A percentile compares a stretch with the other conserved stretches of the same genome.
These are phyloP conservation scores for Orius laevigatus DNA, from an alignment of 1,140 invertebrate species.

Conservation along the genomic window DNA sequence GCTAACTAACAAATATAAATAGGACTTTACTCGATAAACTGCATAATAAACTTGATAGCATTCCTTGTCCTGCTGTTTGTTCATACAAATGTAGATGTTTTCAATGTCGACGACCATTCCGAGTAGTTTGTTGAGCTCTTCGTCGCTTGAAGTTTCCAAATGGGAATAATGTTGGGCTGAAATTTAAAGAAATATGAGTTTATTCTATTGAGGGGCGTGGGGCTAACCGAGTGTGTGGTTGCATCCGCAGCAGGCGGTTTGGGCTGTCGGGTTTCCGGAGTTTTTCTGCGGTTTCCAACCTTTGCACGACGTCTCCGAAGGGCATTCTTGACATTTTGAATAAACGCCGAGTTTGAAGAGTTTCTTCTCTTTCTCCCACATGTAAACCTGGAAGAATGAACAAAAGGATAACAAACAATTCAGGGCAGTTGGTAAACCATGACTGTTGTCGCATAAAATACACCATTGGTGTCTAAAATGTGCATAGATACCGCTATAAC, in stretches of 20 bases:
- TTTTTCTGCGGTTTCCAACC: conserved; percentile 57
- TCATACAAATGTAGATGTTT: conserved; percentile 82
- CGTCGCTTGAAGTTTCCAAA: conserved; percentile 48
- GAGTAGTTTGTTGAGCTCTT: conserved; percentile 66
- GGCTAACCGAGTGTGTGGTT: conserved; percentile 53
- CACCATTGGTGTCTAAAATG: too few species aligned
- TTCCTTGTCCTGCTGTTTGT: conserved; percentile 73
- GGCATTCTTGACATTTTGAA: conserved; percentile 70
- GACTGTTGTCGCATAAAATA: too few species aligned
- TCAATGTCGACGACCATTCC: conserved; percentile 85
- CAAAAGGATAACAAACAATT: too few species aligned
- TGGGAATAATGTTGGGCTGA: conserved; percentile 66
- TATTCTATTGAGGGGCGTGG: not conserved
- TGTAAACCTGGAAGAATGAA: conserved; percentile 38
- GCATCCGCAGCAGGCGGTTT: conserved; percentile 62
- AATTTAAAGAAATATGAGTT: conserved; percentile 17
- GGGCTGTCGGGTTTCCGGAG: conserved; percentile 33
- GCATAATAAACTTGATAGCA: conserved; percentile 72
- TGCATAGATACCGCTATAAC: too few species aligned
- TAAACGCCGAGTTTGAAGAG: conserved; percentile 78
- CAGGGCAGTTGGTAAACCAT: too few species aligned
- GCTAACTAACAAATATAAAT: too few species aligned
- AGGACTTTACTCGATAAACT: too few species aligned
- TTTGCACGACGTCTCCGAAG: conserved; percentile 57
- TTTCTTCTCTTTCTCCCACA: conserved; percentile 66